phyloP scores from a whole-genome alignment of 1,140 invertebrate species.

The Apis laboriosa region DNA sequence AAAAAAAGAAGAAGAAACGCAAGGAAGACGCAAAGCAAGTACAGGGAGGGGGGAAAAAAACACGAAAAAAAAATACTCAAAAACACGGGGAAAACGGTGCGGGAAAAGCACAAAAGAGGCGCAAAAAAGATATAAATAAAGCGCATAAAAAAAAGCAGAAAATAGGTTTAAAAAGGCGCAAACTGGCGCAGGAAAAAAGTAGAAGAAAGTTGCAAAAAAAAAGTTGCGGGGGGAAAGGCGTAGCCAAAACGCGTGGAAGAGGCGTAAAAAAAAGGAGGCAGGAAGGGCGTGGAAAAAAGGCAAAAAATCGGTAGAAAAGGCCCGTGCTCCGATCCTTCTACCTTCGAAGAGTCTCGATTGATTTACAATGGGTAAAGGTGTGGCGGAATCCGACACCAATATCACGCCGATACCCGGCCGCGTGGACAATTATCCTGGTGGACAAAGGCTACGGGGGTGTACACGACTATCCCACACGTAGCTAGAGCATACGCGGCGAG shows the following conservation, averaged over 20 bases:
- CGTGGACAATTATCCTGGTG: constrained; percentile 69
- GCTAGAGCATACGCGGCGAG: background rate
- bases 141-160: background rate
- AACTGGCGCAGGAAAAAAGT: background rate
- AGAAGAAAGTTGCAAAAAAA: background rate
- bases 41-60: background rate
- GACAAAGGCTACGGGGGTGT: constrained; percentile 71
- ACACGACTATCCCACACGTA: constrained; percentile 39
- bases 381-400: constrained; percentile 72
- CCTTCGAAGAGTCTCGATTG: constrained; percentile 55
- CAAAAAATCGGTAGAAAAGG: background rate
- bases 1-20: too few relatives aligned
- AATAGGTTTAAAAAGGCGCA: too few relatives aligned
- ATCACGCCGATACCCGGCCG: constrained; percentile 63
- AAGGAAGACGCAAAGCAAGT: background rate
- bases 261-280: background rate
- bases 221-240: too few relatives aligned
- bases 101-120: background rate
- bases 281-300: background rate
- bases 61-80: background rate
- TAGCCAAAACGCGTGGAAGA: background rate
- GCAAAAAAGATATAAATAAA: background rate
- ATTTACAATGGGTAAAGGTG: constrained; percentile 72
- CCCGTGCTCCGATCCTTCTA: background rate
- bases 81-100: background rate